Evolutionary conservation across 2,888 invertebrate genomes (phyloP).

Genomic region (Ernsta delagoae): DNA sequence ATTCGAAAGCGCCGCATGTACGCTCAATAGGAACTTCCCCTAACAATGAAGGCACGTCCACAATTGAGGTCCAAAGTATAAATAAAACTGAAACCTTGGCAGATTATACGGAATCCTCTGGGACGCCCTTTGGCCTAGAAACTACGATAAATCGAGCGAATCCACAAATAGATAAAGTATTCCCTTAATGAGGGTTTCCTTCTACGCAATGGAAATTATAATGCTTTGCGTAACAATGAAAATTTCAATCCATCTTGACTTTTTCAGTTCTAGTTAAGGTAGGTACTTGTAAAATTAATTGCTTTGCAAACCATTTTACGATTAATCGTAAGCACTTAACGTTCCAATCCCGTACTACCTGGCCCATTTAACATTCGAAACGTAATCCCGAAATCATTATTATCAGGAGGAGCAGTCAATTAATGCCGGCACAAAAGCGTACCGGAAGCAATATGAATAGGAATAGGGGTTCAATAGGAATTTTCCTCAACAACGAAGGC

Average conservation of each 20-base stretch:
- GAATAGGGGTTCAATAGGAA: not conserved
- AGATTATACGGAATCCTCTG: slow-evolving; percentile 18
- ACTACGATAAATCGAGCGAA: slow-evolving; percentile 31
- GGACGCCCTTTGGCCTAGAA: slow-evolving; percentile 16
- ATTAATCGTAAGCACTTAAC: too few species aligned
- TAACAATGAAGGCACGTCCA: slow-evolving; percentile 26
- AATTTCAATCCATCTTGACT: not conserved
- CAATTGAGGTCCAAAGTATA: slow-evolving; percentile 24
- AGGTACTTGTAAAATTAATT: too few species aligned
- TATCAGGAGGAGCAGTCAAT: not conserved
- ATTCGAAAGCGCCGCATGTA: slow-evolving; percentile 29
- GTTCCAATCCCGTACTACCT: not conserved
- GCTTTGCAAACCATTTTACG: too few species aligned
- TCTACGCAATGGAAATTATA: not conserved
- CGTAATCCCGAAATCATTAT: not conserved
- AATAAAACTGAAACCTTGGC: slow-evolving; percentile 23
- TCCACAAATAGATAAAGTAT: slow-evolving; percentile 33
- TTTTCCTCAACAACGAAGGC: not conserved
- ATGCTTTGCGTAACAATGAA: too few species aligned
- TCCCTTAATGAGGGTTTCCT: slow-evolving; percentile 27
- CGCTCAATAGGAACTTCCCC: slow-evolving; percentile 27
- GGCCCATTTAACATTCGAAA: not conserved
- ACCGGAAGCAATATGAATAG: not conserved
- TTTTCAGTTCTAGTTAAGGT: not conserved
- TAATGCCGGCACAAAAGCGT: not conserved